Evolutionary conservation across 2,113 vertebrate genomes (phyloP).

Genomic region (Synodontis membranacea): DNA sequence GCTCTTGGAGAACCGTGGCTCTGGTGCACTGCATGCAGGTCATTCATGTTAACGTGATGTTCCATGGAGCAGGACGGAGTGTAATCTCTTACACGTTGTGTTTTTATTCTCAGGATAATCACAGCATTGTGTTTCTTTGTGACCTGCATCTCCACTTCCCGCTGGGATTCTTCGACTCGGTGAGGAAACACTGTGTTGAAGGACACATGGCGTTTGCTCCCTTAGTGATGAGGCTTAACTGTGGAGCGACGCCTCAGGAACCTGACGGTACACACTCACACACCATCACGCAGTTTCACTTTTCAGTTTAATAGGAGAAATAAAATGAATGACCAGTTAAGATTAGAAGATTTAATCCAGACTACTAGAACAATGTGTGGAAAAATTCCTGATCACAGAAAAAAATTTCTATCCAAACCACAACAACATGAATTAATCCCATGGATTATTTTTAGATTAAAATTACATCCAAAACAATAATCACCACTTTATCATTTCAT

Average conservation of each 20-base stretch:
- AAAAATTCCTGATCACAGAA: neutral
- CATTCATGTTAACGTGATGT: neutral
- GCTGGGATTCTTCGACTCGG: constrained; percentile 77
- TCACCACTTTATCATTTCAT: neutral
- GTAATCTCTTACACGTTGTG: neutral
- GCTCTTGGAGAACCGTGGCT: neutral
- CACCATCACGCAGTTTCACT: neutral
- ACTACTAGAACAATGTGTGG: neutral
- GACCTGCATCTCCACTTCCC: constrained; percentile 96
- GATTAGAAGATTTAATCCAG: too few species aligned
- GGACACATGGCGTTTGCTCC: constrained; percentile 91
- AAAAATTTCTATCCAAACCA: neutral
- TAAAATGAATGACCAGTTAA: neutral
- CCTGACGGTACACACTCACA: constrained; percentile 77
- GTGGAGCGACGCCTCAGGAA: constrained; percentile 80
- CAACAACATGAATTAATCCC: neutral
- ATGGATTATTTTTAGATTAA: neutral
- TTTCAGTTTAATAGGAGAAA: neutral
- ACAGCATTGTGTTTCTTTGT: constrained; percentile 96
- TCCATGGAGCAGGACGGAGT: neutral
- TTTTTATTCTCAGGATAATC: constrained; percentile 75
- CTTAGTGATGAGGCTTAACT: constrained; percentile 87
- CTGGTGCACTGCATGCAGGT: neutral
- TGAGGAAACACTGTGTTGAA: constrained; percentile 92
- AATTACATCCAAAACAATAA: neutral